These are phyloP conservation scores for Aegypius monachus DNA, from an alignment of 2,113 vertebrate genomes.

Conservation along the genomic window DNA sequence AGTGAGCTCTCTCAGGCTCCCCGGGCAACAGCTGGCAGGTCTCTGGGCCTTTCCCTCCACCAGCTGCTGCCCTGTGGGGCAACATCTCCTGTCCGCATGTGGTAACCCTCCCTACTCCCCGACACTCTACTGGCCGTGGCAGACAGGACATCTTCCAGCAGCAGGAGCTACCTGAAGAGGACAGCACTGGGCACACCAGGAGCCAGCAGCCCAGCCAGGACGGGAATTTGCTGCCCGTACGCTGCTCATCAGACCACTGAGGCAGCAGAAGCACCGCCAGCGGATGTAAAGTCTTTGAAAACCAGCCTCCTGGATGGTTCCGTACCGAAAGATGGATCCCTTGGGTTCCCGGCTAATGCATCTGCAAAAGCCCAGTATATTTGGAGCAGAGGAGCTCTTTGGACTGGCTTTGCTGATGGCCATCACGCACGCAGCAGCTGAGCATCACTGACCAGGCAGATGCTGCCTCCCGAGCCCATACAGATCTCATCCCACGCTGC, in stretches of 20 bases:
- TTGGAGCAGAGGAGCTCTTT: not conserved
- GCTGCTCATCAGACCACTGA: not conserved
- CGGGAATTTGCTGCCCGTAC: not conserved
- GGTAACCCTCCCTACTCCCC: not conserved
- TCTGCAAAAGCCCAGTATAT: not conserved
- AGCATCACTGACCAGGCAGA: not conserved
- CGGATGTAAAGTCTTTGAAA: not conserved
- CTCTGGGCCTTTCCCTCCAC: not conserved
- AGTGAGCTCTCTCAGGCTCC: not conserved
- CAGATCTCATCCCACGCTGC: not conserved
- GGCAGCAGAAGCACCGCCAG: not conserved
- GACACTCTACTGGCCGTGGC: not conserved
- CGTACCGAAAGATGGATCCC: not conserved
- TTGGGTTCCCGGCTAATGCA: not conserved
- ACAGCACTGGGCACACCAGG: not conserved
- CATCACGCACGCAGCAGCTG: not conserved
- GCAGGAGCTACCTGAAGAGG: not conserved
- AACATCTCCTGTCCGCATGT: not conserved
- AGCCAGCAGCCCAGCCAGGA: not conserved
- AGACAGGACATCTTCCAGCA: not conserved
- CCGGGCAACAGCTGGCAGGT: not conserved
- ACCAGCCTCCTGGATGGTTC: not conserved
- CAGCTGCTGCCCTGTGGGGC: not conserved
- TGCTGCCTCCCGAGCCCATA: not conserved
- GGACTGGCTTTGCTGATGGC: not conserved